These are phyloP conservation scores for Barypeithes pellucidus DNA, from an alignment of 2,888 invertebrate species.

Conservation along the genomic window DNA sequence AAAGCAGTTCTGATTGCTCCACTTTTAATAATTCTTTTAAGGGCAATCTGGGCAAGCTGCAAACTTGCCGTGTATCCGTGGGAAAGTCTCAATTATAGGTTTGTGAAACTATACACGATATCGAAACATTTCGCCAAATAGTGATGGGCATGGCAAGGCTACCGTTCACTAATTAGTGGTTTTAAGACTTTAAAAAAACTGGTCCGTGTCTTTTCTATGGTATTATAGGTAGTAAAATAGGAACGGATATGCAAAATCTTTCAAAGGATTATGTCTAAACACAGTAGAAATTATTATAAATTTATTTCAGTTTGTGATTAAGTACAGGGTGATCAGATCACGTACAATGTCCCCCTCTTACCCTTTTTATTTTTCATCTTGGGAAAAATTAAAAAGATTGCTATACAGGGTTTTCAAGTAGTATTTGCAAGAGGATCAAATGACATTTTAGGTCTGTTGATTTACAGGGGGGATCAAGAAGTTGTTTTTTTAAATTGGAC, in stretches of 20 bases:
- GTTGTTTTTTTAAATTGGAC: too few species aligned
- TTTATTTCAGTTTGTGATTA: too few species aligned
- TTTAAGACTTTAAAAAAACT: neutral
- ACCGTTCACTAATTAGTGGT: slow-evolving; percentile 17
- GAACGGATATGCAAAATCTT: neutral
- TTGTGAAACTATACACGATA: slow-evolving; percentile 19
- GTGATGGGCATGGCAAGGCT: slow-evolving; percentile 20
- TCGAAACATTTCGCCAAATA: slow-evolving; percentile 24
- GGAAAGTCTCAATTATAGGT: slow-evolving; percentile 23
- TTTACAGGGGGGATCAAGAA: too few species aligned
- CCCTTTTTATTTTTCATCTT: too few species aligned
- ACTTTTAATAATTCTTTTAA: slow-evolving; percentile 23
- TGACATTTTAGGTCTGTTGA: too few species aligned
- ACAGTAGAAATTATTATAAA: too few species aligned
- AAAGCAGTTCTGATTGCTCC: slow-evolving; percentile 17
- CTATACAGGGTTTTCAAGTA: too few species aligned
- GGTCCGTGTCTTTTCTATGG: neutral
- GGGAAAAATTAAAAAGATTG: too few species aligned
- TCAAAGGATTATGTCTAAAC: too few species aligned
- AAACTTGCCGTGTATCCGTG: slow-evolving; percentile 4
- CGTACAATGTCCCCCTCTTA: too few species aligned
- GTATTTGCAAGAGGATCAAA: too few species aligned
- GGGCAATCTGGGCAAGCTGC: slow-evolving; percentile 21
- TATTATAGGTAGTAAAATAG: neutral
- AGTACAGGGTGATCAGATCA: too few species aligned